Conservation (phyloP, 2,888 invertebrate genomes). For the Synergus umbraculus region DNA sequence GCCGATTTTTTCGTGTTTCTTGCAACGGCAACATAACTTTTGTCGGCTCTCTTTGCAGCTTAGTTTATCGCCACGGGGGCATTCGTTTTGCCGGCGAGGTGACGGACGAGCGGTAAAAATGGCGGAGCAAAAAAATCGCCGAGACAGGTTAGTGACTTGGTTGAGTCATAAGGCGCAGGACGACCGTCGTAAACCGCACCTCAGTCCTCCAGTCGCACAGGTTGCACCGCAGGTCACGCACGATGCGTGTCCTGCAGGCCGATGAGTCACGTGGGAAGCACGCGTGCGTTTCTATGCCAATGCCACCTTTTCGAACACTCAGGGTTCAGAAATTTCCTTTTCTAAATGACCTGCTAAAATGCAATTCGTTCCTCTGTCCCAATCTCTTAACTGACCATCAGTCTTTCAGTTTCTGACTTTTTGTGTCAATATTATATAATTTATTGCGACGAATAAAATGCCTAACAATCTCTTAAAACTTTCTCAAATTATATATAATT, state of each 20-base stretch:
- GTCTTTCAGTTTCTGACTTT: not conserved
- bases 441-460: no score
- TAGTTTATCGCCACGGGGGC: constrained; percentile 36
- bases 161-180: constrained; percentile 49
- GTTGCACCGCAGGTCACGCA: constrained; percentile 45
- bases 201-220: constrained; percentile 50
- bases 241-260: constrained; percentile 40
- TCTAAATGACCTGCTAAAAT: not conserved
- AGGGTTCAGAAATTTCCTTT: not conserved
- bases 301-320: not conserved
- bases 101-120: constrained; percentile 51
- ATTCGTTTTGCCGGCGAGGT: constrained; percentile 43
- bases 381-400: not conserved
- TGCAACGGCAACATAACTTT: constrained; percentile 39
- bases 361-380: not conserved
- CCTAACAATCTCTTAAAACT: no score
- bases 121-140: constrained; percentile 33
- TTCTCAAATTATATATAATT: no score
- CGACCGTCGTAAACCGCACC: constrained; percentile 48
- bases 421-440: no score
- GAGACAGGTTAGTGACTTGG: constrained; percentile 54
- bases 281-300: not conserved
- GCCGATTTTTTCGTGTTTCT: constrained; percentile 42
- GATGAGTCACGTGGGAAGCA: constrained; percentile 47
- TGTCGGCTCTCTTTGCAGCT: constrained; percentile 44